Conservation (phyloP, 2,113 vertebrate species). For the Telmatochromis brichardi region DNA sequence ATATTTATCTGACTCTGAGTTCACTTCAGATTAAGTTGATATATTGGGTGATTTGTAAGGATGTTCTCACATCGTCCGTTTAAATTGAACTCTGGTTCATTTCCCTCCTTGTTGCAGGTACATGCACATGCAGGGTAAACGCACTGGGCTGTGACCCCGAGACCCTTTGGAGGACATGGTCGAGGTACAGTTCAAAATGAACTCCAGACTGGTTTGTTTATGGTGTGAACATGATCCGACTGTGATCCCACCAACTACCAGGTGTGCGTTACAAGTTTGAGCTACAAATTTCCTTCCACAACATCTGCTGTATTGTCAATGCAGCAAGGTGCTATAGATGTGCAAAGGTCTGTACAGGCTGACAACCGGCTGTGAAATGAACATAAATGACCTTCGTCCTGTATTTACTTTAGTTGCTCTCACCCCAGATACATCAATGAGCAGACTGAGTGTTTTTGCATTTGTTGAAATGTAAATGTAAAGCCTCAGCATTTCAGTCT, state of each 20-base stretch:
- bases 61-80: neutral
- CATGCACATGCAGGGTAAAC: neutral
- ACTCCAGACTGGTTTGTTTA: neutral
- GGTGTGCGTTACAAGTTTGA: neutral
- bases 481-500: neutral
- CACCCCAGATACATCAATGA: neutral
- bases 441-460: neutral
- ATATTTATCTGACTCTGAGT: neutral
- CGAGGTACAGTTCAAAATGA: neutral
- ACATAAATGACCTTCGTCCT: neutral
- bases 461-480: neutral
- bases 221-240: neutral
- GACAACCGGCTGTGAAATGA: fast-evolving
- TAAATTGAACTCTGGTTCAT: neutral
- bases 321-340: neutral
- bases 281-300: neutral
- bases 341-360: neutral
- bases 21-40: neutral
- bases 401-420: neutral
- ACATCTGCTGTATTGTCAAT: neutral
- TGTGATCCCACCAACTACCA: neutral
- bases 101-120: neutral
- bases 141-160: neutral
- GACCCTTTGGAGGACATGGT: neutral
- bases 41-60: neutral